Evolutionary conservation across 1,140 invertebrate genomes (phyloP), one percentile per base, ranked within the genome.

Genomic region (Archivesica marissinica): DNA sequence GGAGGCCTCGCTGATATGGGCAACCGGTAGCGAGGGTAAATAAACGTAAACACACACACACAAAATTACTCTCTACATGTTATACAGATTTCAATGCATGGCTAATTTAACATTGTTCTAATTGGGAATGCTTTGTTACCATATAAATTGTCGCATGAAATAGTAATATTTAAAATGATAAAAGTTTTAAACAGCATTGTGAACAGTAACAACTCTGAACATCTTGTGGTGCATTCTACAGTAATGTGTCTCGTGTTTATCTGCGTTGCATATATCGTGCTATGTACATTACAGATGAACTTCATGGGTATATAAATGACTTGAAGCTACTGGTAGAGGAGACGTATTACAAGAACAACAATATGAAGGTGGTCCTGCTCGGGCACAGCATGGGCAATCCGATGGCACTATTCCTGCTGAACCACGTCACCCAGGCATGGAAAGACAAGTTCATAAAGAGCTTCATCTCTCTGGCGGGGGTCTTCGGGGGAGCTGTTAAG

Each of bases 401-500:
- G 0, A 96, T 98, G 96, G 95, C 96, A 6, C 94, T 98, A 25
- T 96, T 98, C 90, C 98, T 99, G 93, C 95, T 99, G 13, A 96
- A 97, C 90, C 93, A 95, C 70, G 97, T 97, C 94, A 94, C 93
- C 7, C 96, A 97, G 92, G 90, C 91, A 13, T 99, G 99, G 99
- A 99, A 99, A 93, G 95, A 98, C 87, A 97, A 97, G 94, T 99
- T 97, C 92, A 96, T 99, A 23, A 94, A 95, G 85, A 93, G 96
- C 17, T 94, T 98, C 74, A 95, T 99, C 2, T 96, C 97, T 0
- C 92, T 99, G 20, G 96, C 97, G 28, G 98, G 97, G 20, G 97
- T 97, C 17, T 99, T 98, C 98, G 98, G 96, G 52, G 98, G 98
- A 17, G 97, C 97, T n/a, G 95, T 98, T 0, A 99, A 99, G 94